phyloP scores from a whole-genome alignment of 2,888 invertebrate species.

The Pammene fasciana region DNA sequence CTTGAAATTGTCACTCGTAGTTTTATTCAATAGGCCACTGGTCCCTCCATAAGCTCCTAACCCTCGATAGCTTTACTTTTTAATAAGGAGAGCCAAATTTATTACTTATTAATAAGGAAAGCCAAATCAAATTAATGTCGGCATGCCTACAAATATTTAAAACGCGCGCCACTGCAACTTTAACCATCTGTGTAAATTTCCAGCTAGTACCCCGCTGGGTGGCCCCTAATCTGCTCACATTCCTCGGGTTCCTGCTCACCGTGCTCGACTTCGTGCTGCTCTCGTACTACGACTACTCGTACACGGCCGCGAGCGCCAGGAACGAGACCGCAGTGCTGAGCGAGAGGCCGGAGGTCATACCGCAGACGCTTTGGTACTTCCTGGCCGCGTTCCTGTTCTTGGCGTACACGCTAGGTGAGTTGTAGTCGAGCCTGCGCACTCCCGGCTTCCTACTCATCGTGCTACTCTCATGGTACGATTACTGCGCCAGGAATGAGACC shows the following conservation, averaged over 20 bases:
- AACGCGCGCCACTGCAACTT: too few relatives aligned
- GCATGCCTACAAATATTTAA: too few relatives aligned
- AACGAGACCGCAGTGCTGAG: conserved; percentile 61
- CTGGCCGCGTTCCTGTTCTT: conserved; percentile 95
- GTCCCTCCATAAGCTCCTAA: too few relatives aligned
- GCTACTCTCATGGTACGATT: conserved; percentile 94
- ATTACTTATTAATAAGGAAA: too few relatives aligned
- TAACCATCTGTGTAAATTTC: conserved; percentile 42
- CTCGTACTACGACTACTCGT: conserved; percentile 93
- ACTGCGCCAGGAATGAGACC: conserved; percentile 78
- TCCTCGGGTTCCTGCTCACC: conserved; percentile 96
- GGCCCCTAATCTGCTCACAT: conserved; percentile 98
- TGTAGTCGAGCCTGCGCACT: conserved; percentile 90
- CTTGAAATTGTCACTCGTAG: too few relatives aligned
- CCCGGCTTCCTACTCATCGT: conserved; percentile 95
- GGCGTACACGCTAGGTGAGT: conserved; percentile 96
- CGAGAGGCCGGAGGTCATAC: conserved; percentile 80
- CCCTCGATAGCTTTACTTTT: too few relatives aligned
- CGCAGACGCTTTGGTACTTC: conserved; percentile 92
- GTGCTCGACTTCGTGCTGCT: conserved; percentile 93
- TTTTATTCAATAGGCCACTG: too few relatives aligned
- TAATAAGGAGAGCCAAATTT: too few relatives aligned
- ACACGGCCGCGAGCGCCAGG: conserved; percentile 87
- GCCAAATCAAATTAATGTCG: too few relatives aligned
- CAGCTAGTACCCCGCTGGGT: conserved; percentile 97